A percentile compares a stretch with the other conserved stretches of the same genome.
These are phyloP conservation scores for Peromyscus nudipes DNA, from an alignment of 2,797 vertebrate species.

Conservation along the genomic window DNA sequence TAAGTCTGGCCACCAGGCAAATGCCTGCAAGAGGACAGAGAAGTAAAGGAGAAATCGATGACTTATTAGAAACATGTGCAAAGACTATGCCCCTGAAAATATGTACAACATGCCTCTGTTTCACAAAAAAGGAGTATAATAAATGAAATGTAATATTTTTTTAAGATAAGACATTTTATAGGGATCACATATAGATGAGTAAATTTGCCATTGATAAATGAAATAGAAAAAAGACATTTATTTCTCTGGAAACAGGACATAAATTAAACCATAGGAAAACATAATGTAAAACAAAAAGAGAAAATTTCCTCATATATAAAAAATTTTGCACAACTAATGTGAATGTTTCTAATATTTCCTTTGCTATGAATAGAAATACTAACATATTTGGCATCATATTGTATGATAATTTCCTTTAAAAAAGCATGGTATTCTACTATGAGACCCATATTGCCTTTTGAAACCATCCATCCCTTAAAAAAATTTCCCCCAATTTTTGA, in stretches of 20 bases:
- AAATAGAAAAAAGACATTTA: background rate
- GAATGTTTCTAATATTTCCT: background rate
- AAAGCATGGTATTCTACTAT: background rate
- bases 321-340: background rate
- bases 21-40: conserved; percentile 90
- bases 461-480: background rate
- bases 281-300: background rate
- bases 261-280: background rate
- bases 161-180: background rate
- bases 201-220: background rate
- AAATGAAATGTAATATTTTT: background rate
- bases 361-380: background rate
- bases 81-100: background rate
- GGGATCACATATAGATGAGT: background rate
- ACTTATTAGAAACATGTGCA: background rate
- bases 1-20: conserved; percentile 96
- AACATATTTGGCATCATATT: background rate
- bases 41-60: background rate
- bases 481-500: background rate
- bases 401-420: background rate
- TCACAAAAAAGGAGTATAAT: background rate
- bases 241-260: background rate
- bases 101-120: background rate
- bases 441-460: background rate
- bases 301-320: background rate